phyloP scores from a whole-genome alignment of 2,113 vertebrate species.

The Athene cunicularia region DNA sequence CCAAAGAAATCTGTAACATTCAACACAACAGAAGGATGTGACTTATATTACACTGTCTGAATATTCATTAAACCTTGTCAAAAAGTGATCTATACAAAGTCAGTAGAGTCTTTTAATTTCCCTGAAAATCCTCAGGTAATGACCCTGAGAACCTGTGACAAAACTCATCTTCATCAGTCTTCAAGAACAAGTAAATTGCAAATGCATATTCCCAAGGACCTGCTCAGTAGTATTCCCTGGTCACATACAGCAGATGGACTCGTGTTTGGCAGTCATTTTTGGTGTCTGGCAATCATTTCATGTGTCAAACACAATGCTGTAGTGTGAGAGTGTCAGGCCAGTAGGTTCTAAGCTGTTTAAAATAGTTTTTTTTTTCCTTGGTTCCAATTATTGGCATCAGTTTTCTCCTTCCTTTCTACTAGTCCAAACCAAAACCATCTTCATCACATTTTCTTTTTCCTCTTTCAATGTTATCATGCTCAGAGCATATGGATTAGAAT shows the following conservation, averaged over 20 bases:
- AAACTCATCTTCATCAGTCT: not conserved
- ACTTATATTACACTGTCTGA: not conserved
- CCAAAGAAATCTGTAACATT: not conserved
- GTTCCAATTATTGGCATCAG: not conserved
- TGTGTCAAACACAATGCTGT: not conserved
- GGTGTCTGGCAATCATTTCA: not conserved
- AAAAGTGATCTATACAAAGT: not conserved
- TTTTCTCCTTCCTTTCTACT: not conserved
- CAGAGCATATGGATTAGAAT: not conserved
- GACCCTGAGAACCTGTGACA: not conserved
- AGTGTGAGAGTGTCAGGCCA: not conserved
- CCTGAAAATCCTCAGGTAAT: not conserved
- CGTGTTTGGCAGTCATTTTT: not conserved
- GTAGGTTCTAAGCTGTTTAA: not conserved
- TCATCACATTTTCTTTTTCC: not conserved
- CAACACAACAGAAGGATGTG: not conserved
- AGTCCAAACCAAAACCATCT: not conserved
- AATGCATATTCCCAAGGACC: not conserved
- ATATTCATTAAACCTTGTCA: not conserved
- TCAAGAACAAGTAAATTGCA: not conserved
- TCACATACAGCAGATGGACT: not conserved
- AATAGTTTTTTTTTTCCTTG: rapidly evolving
- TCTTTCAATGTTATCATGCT: not conserved
- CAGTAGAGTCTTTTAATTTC: not conserved
- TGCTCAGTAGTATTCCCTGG: not conserved